A percentile compares a stretch with the other conserved stretches of the same genome.
Evolutionary conservation across 2,797 vertebrate species (phyloP).

Genomic region (Crotalus adamanteus): DNA sequence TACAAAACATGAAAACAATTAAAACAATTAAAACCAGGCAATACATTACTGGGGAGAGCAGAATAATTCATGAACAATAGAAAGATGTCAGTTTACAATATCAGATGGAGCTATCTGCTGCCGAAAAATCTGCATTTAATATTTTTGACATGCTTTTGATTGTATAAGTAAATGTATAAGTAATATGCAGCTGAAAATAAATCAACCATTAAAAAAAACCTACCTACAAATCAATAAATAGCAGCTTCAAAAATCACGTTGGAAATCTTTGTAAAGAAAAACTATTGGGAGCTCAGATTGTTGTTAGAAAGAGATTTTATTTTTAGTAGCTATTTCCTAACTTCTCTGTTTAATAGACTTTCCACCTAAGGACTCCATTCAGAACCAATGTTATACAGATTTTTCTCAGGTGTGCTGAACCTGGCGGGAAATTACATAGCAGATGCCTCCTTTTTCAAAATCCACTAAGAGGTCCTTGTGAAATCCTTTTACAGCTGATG

Average conservation of each 20-base stretch:
- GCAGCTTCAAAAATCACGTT: constrained; percentile 4
- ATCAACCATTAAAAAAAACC: constrained; percentile 1
- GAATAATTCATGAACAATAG: no score
- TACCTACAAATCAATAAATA: constrained; percentile 4
- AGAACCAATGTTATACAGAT: constrained; percentile 43
- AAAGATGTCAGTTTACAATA: neutral
- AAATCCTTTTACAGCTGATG: constrained; percentile 30
- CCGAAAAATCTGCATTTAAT: neutral
- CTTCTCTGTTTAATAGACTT: constrained; percentile 47
- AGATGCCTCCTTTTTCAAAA: constrained; percentile 42
- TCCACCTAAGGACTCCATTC: constrained; percentile 50
- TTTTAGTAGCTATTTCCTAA: constrained; percentile 47
- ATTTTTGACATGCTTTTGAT: neutral
- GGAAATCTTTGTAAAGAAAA: constrained; percentile 51
- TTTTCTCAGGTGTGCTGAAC: constrained; percentile 31
- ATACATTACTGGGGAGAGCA: no score
- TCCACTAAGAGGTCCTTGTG: constrained; percentile 49
- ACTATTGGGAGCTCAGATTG: constrained; percentile 36
- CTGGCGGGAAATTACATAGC: constrained; percentile 44
- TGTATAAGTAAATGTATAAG: neutral
- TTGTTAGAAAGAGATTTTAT: constrained; percentile 45
- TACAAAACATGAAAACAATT: no score
- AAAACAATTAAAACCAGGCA: no score
- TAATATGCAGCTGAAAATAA: no score
- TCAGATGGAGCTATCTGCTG: neutral